Evolutionary conservation across 2,797 vertebrate genomes (phyloP), one percentile per base, ranked within the genome.

Genomic region (Hemibagrus guttatus): DNA sequence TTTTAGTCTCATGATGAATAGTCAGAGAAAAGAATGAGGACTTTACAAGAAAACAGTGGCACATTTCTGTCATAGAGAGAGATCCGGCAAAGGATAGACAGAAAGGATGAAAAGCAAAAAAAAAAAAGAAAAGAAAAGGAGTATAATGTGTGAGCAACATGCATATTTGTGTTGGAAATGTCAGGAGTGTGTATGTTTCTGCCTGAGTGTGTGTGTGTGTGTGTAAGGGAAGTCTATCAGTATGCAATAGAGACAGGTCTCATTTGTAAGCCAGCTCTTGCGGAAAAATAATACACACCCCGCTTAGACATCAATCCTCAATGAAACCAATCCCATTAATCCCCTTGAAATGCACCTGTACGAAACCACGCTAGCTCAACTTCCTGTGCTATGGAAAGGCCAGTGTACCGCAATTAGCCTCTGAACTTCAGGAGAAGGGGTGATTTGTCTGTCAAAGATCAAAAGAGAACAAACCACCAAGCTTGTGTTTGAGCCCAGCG

Each of bases 201-300:
- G 87, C 78, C 84, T 69, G 85, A 63, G 54, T 52, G 42, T 2
- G 26, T 56, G 74, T 69, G 72, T 46, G 49, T 46, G 49, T 0
- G 28, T 1, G 21, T 8, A 2, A 39, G 31, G 6, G 31, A 26
- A 54, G 12, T 68, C 31, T 35, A 86, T 88, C 58, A 82, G 82
- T 63, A 86, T 58, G 89, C 56, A 56, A 61, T 83, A 64, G 69
- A 89, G 83, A 81, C 86, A 66, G 61, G 74, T 88, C 86, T 90
- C 66, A 91, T 85, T 89, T 91, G 87, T 84, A 84, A 85, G 83
- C 28, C 68, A 83, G 56, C 71, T 88, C 88, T 82, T 85, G 87
- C 69, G 75, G 85, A 88, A 89, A 88, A 87, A 88, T 88, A 88
- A 88, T 84, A 74, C 59, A 56, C 49, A 52, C 85, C 80, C 83